Evolutionary conservation across 1,140 invertebrate species (phyloP).

Genomic region (Patella vulgata): DNA sequence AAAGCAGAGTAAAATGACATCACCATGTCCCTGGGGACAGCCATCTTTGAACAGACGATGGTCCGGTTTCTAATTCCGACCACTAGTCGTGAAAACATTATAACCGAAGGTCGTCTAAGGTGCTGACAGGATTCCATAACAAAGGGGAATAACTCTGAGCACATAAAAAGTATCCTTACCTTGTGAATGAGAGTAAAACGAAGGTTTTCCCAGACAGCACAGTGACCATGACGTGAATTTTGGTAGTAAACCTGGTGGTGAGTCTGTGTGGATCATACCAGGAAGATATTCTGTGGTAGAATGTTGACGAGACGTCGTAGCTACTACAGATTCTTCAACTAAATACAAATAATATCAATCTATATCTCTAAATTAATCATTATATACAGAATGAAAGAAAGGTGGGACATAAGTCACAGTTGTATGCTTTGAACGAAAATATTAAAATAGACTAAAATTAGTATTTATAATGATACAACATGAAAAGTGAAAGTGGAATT

Average conservation of each 20-base stretch:
- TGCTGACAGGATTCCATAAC: too few relatives aligned
- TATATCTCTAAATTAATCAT: not conserved
- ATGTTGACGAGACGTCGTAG: constrained; percentile 68
- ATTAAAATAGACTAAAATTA: too few relatives aligned
- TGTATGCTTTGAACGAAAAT: too few relatives aligned
- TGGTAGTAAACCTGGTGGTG: constrained; percentile 82
- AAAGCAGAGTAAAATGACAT: too few relatives aligned
- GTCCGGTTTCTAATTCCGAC: too few relatives aligned
- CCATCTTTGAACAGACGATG: too few relatives aligned
- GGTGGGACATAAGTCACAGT: not conserved
- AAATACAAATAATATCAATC: too few relatives aligned
- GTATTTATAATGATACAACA: too few relatives aligned
- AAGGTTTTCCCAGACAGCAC: constrained; percentile 84
- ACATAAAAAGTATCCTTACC: constrained; percentile 70
- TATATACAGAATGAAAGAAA: not conserved
- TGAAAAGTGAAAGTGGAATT: too few relatives aligned
- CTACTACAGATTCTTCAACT: not conserved
- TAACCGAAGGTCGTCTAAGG: too few relatives aligned
- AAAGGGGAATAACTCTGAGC: not conserved
- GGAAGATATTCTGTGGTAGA: constrained; percentile 86
- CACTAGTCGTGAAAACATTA: too few relatives aligned
- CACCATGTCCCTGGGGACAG: too few relatives aligned
- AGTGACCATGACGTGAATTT: constrained; percentile 94
- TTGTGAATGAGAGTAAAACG: constrained; percentile 85
- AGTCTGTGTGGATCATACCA: constrained; percentile 86